Base-by-base conservation (phyloP, 2,888 invertebrate genomes). In the Unio delphinus region DNA sequence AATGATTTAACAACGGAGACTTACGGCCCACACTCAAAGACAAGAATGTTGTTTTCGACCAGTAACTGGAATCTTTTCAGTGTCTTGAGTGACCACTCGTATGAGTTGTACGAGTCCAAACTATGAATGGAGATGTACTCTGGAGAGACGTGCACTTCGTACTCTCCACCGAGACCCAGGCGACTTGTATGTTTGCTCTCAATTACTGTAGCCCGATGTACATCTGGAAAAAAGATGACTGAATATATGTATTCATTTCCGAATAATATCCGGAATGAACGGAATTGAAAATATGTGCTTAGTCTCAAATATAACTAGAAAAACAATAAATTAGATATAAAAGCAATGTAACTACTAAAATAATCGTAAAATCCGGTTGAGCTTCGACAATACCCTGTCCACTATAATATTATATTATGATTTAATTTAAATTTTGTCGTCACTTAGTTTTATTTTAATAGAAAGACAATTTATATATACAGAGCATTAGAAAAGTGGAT, bases 11-110 rank as follows among this genome's bases (percentile, higher is more conserved):
- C 45, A 11, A 45, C 11, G 20, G 45, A 30, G 62, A 82, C 84
- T 83, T 79, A 84, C 84, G 84, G 81, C 72, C 85, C 85, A 74
- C 81, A 81, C 64, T 84, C 83, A 6, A 85, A 81, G 6, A 80
- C 72, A 18, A 85, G 65, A 23, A 82, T 74, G 34, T 78, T 71
- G 56, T 67, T 70, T 55, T 70, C 61, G 15, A 71, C 63, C 55
- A 78, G 72, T 65, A 81, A 72, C 65, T 82, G 77, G 65, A 85
- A 85, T 55, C 81, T 70, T 70, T 80, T 83, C 15, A 85, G 67
- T 56, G 78, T 82, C 62, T 74, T 72, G 3, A 85, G 72, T 45
- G 75, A 73, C 85, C 85, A 85, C 66, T 79, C 79, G 64, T 83
- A 75, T 7, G 78, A 75, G 62, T 74, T 73, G 28, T 70, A 64